Conservation (phyloP, 2,797 vertebrate species). For the Molossus molossus region DNA sequence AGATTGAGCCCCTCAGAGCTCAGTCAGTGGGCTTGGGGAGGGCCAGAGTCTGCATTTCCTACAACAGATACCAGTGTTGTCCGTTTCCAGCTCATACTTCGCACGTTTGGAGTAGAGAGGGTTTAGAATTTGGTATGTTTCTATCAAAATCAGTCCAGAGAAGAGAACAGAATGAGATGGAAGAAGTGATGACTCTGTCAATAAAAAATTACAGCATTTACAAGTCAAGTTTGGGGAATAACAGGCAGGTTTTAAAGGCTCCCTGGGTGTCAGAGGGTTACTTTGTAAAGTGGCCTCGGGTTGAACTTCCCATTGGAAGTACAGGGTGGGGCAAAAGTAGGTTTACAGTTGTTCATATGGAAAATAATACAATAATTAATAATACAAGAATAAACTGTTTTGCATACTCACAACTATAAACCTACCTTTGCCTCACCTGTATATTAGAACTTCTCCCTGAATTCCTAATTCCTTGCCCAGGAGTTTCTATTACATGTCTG, state of each 20-base stretch:
- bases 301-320: neutral
- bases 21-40: rapidly evolving
- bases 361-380: neutral
- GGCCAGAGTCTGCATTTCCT: neutral
- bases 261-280: neutral
- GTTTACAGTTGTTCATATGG: neutral
- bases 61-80: neutral
- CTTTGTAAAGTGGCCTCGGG: neutral
- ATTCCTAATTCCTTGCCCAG: neutral
- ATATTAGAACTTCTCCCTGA: neutral
- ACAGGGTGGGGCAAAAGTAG: neutral
- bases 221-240: neutral
- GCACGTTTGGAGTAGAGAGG: neutral
- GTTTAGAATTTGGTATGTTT: neutral
- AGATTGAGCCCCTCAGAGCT: neutral
- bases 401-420: no score
- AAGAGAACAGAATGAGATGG: neutral
- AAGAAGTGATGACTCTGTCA: neutral
- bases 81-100: neutral
- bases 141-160: neutral
- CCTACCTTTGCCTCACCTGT: neutral
- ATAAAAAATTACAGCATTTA: neutral
- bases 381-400: neutral
- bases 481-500: neutral
- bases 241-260: neutral